Evolutionary conservation across 2,888 invertebrate species (phyloP).

Genomic region (Athalia rosae): DNA sequence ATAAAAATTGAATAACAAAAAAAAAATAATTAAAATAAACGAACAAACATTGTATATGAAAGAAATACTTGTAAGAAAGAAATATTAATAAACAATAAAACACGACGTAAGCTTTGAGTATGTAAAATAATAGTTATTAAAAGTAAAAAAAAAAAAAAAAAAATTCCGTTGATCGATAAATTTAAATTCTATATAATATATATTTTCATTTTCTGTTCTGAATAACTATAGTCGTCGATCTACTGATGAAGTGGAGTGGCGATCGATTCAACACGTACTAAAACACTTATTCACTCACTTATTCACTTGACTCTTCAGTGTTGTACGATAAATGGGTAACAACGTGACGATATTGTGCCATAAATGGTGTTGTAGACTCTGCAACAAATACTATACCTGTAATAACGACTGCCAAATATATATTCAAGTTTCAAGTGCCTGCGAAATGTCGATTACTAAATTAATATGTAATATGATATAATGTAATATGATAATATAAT

Average conservation of each 20-base stretch:
- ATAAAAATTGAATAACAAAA: slow-evolving; percentile 14
- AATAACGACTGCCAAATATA: slow-evolving; percentile 37
- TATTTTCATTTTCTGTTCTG: too few relatives aligned
- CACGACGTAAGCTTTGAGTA: slow-evolving; percentile 6
- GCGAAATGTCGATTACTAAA: slow-evolving; percentile 32
- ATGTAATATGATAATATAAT: too few relatives aligned
- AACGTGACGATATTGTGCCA: slow-evolving; percentile 36
- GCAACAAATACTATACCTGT: slow-evolving; percentile 6
- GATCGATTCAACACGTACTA: not conserved
- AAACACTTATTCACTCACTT: slow-evolving; percentile 7
- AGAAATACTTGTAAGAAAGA: not conserved
- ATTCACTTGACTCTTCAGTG: not conserved
- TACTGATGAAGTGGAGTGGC: too few relatives aligned
- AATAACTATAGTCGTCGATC: too few relatives aligned
- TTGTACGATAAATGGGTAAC: not conserved
- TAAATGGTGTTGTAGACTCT: slow-evolving; percentile 19
- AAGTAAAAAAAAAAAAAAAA: not conserved
- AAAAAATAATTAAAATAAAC: not conserved
- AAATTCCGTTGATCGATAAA: not conserved
- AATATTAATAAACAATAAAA: not conserved
- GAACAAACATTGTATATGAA: not conserved
- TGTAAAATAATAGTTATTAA: not conserved
- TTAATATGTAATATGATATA: slow-evolving; percentile 11
- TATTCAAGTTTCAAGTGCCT: slow-evolving; percentile 16
- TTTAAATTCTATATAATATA: not conserved